Conservation (phyloP, 2,888 invertebrate species). For the Crepidodera aurea region DNA sequence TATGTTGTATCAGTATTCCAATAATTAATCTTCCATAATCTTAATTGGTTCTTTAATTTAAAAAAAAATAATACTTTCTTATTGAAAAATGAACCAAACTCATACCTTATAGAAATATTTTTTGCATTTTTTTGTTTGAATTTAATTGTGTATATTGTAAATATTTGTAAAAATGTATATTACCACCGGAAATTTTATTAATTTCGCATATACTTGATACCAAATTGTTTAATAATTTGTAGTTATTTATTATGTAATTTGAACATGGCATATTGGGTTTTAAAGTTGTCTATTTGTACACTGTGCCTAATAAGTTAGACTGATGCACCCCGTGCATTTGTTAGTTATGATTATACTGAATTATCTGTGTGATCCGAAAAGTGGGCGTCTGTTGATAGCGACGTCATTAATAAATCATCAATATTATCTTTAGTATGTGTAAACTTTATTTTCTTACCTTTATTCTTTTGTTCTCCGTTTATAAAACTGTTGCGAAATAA, state of each 20-base stretch:
- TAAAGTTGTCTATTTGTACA: conserved; percentile 53
- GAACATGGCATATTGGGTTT: conserved; percentile 56
- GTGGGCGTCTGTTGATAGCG: conserved; percentile 61
- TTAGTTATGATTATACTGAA: conserved; percentile 45
- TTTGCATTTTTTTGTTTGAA: not conserved
- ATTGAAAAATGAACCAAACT: no score
- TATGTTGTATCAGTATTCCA: no score
- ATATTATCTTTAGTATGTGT: conserved; percentile 27
- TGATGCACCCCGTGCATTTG: conserved; percentile 49
- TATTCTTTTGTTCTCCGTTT: not conserved
- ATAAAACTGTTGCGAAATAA: no score
- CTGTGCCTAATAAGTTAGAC: conserved; percentile 60
- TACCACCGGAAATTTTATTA: not conserved
- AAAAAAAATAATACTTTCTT: no score
- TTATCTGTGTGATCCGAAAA: conserved; percentile 57
- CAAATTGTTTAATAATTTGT: conserved; percentile 20
- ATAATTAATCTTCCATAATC: no score
- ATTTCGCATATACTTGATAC: conserved; percentile 13
- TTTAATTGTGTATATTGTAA: conserved; percentile 24
- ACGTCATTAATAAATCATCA: conserved; percentile 58
- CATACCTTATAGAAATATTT: no score
- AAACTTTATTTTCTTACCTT: conserved; percentile 2
- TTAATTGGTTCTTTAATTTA: no score
- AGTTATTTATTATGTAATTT: conserved; percentile 36
- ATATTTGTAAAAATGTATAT: conserved; percentile 27